phyloP scores from a whole-genome alignment of 2,113 vertebrate species.

The Hypomesus transpacificus region DNA sequence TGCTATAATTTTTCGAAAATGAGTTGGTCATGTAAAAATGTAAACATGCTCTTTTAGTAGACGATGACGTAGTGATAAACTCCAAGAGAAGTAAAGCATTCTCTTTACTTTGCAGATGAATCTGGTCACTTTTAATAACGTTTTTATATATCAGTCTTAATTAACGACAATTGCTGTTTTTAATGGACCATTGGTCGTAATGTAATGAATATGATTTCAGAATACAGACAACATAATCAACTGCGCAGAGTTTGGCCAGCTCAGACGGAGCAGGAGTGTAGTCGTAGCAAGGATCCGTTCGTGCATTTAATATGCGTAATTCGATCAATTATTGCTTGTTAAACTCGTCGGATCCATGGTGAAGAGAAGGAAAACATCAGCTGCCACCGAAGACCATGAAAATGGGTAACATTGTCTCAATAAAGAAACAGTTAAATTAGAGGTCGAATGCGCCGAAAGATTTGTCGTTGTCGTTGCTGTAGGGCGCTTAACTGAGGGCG shows the following conservation, averaged over 20 bases:
- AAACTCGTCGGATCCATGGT: constrained; percentile 80
- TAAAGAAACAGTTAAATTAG: constrained; percentile 73
- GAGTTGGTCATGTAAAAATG: constrained; percentile 22
- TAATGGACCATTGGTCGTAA: no score
- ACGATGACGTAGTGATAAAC: constrained; percentile 57
- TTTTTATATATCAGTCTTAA: no score
- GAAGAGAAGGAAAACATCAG: constrained; percentile 80
- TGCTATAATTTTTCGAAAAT: neutral
- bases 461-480: constrained; percentile 75
- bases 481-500: constrained; percentile 78
- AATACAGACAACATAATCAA: no score
- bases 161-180: no score
- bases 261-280: constrained; percentile 64
- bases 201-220: no score
- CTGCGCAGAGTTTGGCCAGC: constrained; percentile 74
- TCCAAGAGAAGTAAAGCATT: no score
- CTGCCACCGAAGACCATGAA: constrained; percentile 71
- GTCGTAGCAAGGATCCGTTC: constrained; percentile 60
- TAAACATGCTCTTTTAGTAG: constrained; percentile 35
- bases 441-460: constrained; percentile 70
- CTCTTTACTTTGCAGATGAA: no score
- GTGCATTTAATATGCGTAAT: constrained; percentile 76
- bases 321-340: constrained; percentile 60
- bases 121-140: no score
- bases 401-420: constrained; percentile 71